Base-by-base conservation (phyloP, 2,888 invertebrate genomes). In the Pollenia griseotomentosa region DNA sequence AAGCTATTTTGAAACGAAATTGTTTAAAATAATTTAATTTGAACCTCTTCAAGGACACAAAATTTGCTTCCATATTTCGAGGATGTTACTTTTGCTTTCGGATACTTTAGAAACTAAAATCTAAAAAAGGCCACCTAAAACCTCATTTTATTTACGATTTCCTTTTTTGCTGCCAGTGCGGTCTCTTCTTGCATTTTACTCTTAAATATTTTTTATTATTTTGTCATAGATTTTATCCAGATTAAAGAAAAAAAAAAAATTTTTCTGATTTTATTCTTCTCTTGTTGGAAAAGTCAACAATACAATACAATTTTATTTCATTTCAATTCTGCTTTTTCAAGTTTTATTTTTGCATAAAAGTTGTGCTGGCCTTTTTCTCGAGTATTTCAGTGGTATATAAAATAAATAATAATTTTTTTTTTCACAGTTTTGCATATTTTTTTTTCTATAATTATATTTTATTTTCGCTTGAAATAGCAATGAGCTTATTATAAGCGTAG, bases 391-490 rank as follows among this genome's bases (percentile, higher is more conserved):
- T 53, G 53, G 57, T 63, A 44, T 33, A 33, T 71, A 53, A 53
- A 63, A 80, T 68, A 78, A 68, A 80, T 61, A 63, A 80, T 78
- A 61, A 53, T 70, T 66, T 57, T 46, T n/a, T 19, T 23, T 55
- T 9, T 19, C 19, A n/a, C 9, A 11, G 55, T 48, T 53, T 42
- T 55, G n/a, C 53, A 59, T 68, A n/a, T 12, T 19, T 23, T 51
- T 71, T 71, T 23, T 48, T 68, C 16, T 79, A 19, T 70, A 57
- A 59, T 68, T 55, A 19, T 59, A 59, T 59, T 68, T 79, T 59
- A 79, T 79, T 79, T 33, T 33, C 71, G 80, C 71, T 44, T 61
- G 53, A 71, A 71, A 71, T 80, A 53, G 71, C 59, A 80, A 53
- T 53, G 80, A 63, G 80, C 61, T 71, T 53, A 71, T 71, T 63